Base-by-base conservation (phyloP, 2,797 vertebrate genomes). In the Enteromius fasciolatus region DNA sequence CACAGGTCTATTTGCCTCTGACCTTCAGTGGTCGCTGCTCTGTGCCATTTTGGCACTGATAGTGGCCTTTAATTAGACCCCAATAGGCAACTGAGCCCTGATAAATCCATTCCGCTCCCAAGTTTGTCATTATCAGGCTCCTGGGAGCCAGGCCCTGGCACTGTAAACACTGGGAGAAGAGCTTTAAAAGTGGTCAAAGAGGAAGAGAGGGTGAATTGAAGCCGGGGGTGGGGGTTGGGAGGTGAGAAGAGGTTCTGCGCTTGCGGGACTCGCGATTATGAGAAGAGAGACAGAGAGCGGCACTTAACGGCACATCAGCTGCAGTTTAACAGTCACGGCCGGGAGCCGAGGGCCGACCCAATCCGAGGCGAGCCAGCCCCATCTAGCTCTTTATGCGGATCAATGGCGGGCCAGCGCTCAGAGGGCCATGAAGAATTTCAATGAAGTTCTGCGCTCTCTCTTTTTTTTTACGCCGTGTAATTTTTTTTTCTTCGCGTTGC, bases 41-140 rank as follows among this genome's bases (percentile, higher is more conserved):
- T 80, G 90, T 83, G 85, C 81, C 83, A 84, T 75, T 61, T 84
- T 87, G 88, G 88, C 83, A 79, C 88, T 76, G 86, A 89, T 84
- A 85, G 82, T 72, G 82, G 84, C 85, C 83, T 87, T 90, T 94
- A 93, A 95, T 95, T 94, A 95, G 93, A 92, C 89, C 92, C 90
- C 90, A 76, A 89, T 46, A 88, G 89, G 90, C 86, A 89, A 87
- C 84, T 83, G 89, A 90, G 88, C 90, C 88, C 86, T 87, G 87
- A 90, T 92, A 93, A 94, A 94, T 90, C 88, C 89, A 84, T 87
- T 86, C 79, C 84, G 88, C 91, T 90, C 86, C 78, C 81, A 36
- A 66, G 82, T 82, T 82, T 83, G 89, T 87, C 84, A 90, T 92
- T 93, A 93, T 92, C 92, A 83, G 88, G 84, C 91, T 86, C 90